These are phyloP conservation scores for Cavia aperea DNA, from an alignment of 2,113 vertebrate species.

Conservation along the genomic window DNA sequence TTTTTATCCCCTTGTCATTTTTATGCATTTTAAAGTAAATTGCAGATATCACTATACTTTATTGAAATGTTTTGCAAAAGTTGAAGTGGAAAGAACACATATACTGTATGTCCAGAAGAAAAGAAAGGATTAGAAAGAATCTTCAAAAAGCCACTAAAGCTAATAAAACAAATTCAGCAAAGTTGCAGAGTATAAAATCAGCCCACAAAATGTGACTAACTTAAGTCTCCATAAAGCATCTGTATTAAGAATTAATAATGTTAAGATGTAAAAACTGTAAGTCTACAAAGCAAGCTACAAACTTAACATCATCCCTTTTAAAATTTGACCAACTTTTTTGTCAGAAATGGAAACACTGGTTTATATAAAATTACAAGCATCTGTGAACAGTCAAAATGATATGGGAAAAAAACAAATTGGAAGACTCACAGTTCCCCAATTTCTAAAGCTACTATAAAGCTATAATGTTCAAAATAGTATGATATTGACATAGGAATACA, in stretches of 20 bases:
- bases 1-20: conserved; percentile 5
- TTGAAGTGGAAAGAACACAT: background rate
- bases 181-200: background rate
- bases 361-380: background rate
- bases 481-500: background rate
- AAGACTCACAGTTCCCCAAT: background rate
- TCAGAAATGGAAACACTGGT: background rate
- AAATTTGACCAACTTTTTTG: background rate
- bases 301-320: background rate
- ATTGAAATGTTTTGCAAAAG: conserved; percentile 5
- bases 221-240: background rate
- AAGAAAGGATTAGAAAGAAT: background rate
- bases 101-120: background rate
- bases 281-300: background rate
- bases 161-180: background rate
- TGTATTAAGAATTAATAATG: background rate
- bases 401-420: background rate
- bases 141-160: background rate
- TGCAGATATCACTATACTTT: background rate
- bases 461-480: background rate
- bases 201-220: background rate
- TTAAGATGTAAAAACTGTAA: background rate
- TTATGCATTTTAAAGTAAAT: background rate
- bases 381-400: background rate
- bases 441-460: background rate